Conservation (phyloP, 2,113 vertebrate species). For the Phycodurus eques region DNA sequence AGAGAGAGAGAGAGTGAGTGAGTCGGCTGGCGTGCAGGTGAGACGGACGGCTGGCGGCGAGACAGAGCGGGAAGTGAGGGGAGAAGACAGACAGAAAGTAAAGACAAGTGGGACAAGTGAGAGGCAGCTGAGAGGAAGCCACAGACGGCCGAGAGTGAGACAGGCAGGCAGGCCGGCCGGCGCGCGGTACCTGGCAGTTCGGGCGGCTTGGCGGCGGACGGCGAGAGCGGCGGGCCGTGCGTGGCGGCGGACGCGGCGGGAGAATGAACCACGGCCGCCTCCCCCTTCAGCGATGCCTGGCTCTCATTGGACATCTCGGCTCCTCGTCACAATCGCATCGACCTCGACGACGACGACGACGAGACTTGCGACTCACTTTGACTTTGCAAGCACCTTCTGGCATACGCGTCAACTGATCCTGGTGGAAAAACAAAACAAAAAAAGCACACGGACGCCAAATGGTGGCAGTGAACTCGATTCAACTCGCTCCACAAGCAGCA, state of each 20-base stretch:
- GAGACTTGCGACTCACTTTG: background rate
- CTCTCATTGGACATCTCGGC: conserved; percentile 93
- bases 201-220: conserved; percentile 83
- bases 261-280: conserved; percentile 83
- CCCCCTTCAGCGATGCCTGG: conserved; percentile 84
- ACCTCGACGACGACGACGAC: background rate
- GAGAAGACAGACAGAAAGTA: no score
- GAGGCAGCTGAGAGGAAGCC: no score
- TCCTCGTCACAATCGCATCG: conserved; percentile 74
- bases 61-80: no score
- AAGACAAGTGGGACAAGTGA: background rate
- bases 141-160: background rate
- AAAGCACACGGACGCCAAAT: no score
- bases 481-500: no score
- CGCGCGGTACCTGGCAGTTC: conserved; percentile 86
- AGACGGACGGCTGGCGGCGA: no score
- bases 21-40: no score
- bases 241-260: conserved; percentile 82
- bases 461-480: no score
- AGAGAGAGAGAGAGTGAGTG: no score
- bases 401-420: no score
- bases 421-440: no score
- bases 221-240: conserved; percentile 85
- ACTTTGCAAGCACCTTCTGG: no score
- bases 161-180: background rate